These are phyloP conservation scores for Cyprinella venusta DNA, from an alignment of 2,797 vertebrate species.

Conservation along the genomic window DNA sequence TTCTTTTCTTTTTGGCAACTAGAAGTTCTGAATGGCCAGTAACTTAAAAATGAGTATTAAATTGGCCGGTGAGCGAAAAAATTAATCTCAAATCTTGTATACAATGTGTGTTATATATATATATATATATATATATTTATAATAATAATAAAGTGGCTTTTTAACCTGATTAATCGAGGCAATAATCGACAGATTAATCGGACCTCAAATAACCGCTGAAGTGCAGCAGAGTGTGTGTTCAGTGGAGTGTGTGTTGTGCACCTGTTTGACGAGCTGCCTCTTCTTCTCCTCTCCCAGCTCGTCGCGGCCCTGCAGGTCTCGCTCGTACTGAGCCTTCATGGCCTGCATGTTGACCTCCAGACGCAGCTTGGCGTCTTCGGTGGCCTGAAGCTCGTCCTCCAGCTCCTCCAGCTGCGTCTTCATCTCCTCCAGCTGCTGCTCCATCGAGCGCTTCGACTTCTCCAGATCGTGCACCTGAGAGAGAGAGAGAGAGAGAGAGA, in stretches of 20 bases:
- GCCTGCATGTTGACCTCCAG: constrained; percentile 91
- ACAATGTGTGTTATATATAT: too few relatives aligned
- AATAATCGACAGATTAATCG: too few relatives aligned
- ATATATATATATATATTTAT: too few relatives aligned
- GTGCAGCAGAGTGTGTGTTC: too few relatives aligned
- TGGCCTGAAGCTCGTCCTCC: constrained; percentile 89
- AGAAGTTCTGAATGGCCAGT: too few relatives aligned
- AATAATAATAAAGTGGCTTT: too few relatives aligned
- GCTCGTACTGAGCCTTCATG: constrained; percentile 88
- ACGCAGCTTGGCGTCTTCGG: constrained; percentile 86
- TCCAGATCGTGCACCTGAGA: constrained; percentile 94
- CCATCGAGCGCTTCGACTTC: constrained; percentile 89
- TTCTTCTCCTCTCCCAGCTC: constrained; percentile 97
- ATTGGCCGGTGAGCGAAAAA: too few relatives aligned
- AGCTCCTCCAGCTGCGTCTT: constrained; percentile 88
- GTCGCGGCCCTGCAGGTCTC: constrained; percentile 87
- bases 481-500: neutral
- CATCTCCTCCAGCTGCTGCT: constrained; percentile 91
- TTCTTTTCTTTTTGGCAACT: too few relatives aligned
- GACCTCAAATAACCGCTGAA: too few relatives aligned
- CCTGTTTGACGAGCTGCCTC: constrained; percentile 92
- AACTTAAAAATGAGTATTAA: too few relatives aligned
- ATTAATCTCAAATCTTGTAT: too few relatives aligned
- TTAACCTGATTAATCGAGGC: too few relatives aligned
- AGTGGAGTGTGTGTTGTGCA: constrained; percentile 51